Percentiles rank a stretch among this genome's conserved stretches.
Conservation (phyloP, 2,888 invertebrate genomes). For the Campaea margaritaria region DNA sequence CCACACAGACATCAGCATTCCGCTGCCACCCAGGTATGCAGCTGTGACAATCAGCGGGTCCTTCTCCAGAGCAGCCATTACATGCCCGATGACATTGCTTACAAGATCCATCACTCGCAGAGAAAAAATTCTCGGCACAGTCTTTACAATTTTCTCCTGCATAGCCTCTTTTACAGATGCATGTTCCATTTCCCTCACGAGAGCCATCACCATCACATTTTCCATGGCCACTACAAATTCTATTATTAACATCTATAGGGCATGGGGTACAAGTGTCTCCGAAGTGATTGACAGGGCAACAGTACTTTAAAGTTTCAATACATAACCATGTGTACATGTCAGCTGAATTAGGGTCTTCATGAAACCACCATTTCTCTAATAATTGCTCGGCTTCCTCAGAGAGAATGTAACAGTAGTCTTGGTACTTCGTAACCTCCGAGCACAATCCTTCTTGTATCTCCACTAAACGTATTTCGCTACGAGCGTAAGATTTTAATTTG, state of each 20-base stretch:
- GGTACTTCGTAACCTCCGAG: constrained; percentile 87
- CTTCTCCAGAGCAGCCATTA: constrained; percentile 89
- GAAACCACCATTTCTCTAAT: constrained; percentile 96
- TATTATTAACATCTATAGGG: constrained; percentile 77
- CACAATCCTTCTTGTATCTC: constrained; percentile 97
- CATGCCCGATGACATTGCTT: constrained; percentile 92
- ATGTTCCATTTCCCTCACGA: constrained; percentile 95
- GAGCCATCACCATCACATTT: constrained; percentile 94
- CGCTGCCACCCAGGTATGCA: constrained; percentile 90
- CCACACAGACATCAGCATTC: constrained; percentile 89
- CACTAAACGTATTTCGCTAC: constrained; percentile 94
- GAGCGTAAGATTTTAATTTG: constrained; percentile 92
- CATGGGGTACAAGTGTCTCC: constrained; percentile 93
- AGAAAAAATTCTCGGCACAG: constrained; percentile 89
- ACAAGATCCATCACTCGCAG: constrained; percentile 88
- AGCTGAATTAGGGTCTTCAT: constrained; percentile 78
- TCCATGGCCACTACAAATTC: constrained; percentile 92
- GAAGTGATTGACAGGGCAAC: constrained; percentile 94
- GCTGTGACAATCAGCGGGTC: constrained; percentile 84
- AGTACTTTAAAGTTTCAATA: constrained; percentile 89
- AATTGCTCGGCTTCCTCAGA: constrained; percentile 92
- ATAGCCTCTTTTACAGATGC: constrained; percentile 93
- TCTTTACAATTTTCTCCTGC: constrained; percentile 89
- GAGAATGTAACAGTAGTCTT: constrained; percentile 92
- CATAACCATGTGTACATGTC: constrained; percentile 89